A percentile compares a stretch with the other conserved stretches of the same genome.
phyloP scores from a whole-genome alignment of 1,140 invertebrate genomes.

The Lethrus apterus region DNA sequence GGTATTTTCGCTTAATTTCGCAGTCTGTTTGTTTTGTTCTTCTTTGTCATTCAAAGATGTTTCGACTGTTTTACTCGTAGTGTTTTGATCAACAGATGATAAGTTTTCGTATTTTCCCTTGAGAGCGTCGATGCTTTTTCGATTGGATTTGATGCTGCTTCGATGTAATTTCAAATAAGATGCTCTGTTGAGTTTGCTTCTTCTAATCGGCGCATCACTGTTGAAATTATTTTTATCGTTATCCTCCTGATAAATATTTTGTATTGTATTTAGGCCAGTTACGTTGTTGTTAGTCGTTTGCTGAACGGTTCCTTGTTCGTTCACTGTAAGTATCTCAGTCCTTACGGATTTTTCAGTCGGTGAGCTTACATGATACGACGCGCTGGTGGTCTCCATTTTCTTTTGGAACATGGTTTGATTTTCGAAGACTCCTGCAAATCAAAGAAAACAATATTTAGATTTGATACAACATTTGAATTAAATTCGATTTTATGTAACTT shows the following conservation, averaged over 20 bases:
- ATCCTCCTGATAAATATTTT: not conserved
- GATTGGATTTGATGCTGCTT: not conserved
- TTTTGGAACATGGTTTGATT: no score
- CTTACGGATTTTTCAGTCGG: not conserved
- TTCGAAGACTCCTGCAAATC: no score
- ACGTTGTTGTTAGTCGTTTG: not conserved
- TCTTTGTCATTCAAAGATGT: conserved; percentile 1
- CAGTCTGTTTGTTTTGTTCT: conserved; percentile 10
- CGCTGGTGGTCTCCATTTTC: not conserved
- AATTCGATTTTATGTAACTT: no score
- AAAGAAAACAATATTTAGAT: no score
- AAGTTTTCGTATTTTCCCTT: conserved; percentile 26
- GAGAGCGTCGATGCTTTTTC: conserved; percentile 20
- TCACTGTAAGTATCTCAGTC: not conserved
- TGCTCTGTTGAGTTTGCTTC: conserved; percentile 23
- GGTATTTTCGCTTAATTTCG: conserved; percentile 15
- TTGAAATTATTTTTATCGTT: not conserved
- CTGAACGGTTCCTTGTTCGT: not conserved
- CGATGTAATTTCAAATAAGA: conserved; percentile 30
- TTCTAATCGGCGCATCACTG: not conserved
- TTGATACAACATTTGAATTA: no score
- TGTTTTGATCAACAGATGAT: not conserved
- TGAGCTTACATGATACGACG: not conserved
- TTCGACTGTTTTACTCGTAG: not conserved
- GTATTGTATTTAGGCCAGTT: not conserved